Conservation (phyloP, 2,113 vertebrate species). For the Pluvianellus socialis region DNA sequence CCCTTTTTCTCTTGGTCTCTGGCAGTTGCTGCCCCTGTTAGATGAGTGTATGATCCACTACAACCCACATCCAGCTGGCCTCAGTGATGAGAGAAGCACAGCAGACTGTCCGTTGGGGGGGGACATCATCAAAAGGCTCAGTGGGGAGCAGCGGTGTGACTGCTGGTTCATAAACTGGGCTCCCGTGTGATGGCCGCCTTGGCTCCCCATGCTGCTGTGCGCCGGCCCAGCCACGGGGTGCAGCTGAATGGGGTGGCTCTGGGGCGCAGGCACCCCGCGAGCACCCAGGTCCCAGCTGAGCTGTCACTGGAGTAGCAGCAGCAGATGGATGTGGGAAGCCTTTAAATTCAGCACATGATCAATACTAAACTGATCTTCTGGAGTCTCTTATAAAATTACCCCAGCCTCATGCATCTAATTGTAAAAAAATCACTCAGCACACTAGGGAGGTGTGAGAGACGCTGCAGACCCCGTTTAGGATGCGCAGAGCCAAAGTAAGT, state of each 20-base stretch:
- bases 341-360: constrained; percentile 55
- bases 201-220: not conserved
- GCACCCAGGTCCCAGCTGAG: not conserved
- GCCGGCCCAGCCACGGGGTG: not conserved
- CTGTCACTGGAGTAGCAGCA: not conserved
- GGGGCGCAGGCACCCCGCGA: not conserved
- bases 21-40: not conserved
- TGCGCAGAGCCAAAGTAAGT: constrained; percentile 62
- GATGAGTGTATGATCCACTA: not conserved
- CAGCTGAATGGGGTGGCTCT: not conserved
- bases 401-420: constrained; percentile 58
- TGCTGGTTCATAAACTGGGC: not conserved
- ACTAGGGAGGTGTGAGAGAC: constrained; percentile 41
- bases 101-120: not conserved
- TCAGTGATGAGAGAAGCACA: not conserved
- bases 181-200: not conserved
- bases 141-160: not conserved
- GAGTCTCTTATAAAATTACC: constrained; percentile 61
- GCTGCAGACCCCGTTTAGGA: constrained; percentile 56
- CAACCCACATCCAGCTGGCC: not conserved
- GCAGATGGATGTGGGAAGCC: constrained; percentile 51
- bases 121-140: not conserved
- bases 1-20: not conserved
- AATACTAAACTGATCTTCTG: constrained; percentile 74
- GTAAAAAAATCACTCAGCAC: constrained; percentile 62